These are phyloP conservation scores for Halcyon badia DNA, from an alignment of 2,797 vertebrate species.

Conservation along the genomic window DNA sequence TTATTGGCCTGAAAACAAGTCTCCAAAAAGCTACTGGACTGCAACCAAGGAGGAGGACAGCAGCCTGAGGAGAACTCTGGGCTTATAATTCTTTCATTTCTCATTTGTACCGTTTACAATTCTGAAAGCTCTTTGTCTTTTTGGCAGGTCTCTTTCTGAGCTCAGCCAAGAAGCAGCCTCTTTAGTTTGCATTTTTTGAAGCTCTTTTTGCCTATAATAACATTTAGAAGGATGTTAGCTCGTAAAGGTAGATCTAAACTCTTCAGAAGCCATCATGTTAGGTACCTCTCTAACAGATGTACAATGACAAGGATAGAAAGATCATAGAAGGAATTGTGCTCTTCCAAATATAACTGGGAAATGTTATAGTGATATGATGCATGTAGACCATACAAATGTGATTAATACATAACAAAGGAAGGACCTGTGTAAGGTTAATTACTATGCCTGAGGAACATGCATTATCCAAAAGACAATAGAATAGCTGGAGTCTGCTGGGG, in stretches of 20 bases:
- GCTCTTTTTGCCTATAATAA: neutral
- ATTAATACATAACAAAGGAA: neutral
- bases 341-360: neutral
- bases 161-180: constrained; percentile 18
- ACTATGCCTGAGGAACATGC: neutral
- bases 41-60: neutral
- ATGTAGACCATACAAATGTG: neutral
- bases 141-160: neutral
- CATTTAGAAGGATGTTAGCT: neutral
- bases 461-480: neutral
- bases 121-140: neutral
- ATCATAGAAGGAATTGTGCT: neutral
- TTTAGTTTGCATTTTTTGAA: neutral
- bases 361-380: neutral
- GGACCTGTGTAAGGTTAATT: neutral
- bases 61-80: neutral
- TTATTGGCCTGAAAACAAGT: neutral
- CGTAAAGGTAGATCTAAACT: neutral
- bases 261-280: neutral
- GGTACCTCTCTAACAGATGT: neutral
- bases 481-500: neutral
- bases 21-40: neutral
- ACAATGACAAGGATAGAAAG: neutral
- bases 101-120: neutral
- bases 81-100: constrained; percentile 24